Percentiles rank a stretch among this genome's conserved stretches.
phyloP scores from a whole-genome alignment of 2,888 invertebrate species.

The Patella caerulea region DNA sequence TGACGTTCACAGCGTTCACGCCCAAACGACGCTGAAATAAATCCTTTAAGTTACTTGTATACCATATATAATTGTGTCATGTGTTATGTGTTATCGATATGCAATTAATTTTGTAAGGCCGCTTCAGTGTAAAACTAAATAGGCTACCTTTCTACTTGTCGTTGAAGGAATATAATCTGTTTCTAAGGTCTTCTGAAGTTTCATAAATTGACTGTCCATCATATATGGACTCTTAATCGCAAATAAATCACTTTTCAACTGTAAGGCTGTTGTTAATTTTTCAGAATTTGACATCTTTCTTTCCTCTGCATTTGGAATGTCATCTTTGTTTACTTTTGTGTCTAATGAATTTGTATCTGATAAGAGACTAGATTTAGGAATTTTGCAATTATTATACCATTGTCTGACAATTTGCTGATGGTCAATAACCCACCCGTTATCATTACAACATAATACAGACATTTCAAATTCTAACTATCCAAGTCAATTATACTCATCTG shows the following conservation, averaged over 20 bases:
- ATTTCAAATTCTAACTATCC: background rate
- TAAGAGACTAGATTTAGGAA: background rate
- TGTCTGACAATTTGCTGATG: conserved; percentile 14
- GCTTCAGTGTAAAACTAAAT: too few species aligned
- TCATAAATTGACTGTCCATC: conserved; percentile 45
- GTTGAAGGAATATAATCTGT: too few species aligned
- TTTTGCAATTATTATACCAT: conserved; percentile 12
- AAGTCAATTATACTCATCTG: too few species aligned
- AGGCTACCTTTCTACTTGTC: too few species aligned
- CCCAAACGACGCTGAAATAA: too few species aligned
- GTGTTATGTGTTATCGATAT: too few species aligned
- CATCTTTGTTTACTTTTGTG: background rate
- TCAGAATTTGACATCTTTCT: background rate
- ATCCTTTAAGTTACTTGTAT: too few species aligned
- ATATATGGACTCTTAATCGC: conserved; percentile 37
- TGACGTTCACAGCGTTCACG: too few species aligned
- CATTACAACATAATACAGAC: conserved; percentile 19
- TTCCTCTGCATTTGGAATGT: background rate
- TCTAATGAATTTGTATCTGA: too few species aligned
- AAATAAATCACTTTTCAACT: conserved; percentile 26
- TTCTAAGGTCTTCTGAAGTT: conserved; percentile 16
- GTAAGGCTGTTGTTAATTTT: background rate
- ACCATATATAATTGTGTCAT: too few species aligned
- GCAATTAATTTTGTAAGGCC: too few species aligned
- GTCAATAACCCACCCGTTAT: conserved; percentile 30